phyloP scores from a whole-genome alignment of 2,888 invertebrate species.

The Lochmaea crataegi region DNA sequence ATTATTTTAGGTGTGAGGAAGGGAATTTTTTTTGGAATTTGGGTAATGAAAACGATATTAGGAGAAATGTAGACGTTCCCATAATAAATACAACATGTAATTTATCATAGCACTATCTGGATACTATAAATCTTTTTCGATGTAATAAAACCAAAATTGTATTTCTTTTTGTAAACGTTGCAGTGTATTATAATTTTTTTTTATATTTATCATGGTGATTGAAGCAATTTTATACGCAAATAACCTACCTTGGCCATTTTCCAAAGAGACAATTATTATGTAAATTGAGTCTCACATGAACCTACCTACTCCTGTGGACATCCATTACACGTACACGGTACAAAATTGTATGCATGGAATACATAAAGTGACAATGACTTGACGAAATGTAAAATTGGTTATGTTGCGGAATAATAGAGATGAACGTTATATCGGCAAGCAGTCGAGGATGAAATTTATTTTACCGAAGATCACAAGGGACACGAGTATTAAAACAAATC shows the following conservation, averaged over 20 bases:
- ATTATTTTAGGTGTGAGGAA: too few species aligned
- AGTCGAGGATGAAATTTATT: constrained; percentile 10
- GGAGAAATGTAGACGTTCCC: too few species aligned
- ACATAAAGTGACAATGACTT: constrained; percentile 29
- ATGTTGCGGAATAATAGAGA: constrained; percentile 6
- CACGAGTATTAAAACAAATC: too few species aligned
- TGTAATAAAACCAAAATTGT: not conserved
- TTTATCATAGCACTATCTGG: too few species aligned
- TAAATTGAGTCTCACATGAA: constrained; percentile 30
- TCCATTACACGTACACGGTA: constrained; percentile 10
- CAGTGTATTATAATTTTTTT: not conserved
- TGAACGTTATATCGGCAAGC: constrained; percentile 14
- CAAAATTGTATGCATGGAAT: constrained; percentile 25
- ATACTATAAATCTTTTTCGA: too few species aligned
- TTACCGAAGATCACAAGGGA: too few species aligned
- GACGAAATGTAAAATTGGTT: constrained; percentile 21
- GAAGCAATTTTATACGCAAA: constrained; percentile 22
- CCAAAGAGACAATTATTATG: constrained; percentile 36
- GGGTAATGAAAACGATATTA: too few species aligned
- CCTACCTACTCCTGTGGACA: constrained; percentile 24
- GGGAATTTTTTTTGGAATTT: too few species aligned
- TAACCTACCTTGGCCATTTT: constrained; percentile 29
- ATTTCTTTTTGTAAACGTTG: not conserved
- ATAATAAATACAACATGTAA: too few species aligned
- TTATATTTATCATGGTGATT: constrained; percentile 20